Evolutionary conservation across 2,888 invertebrate genomes (phyloP).

Genomic region (Tethea ocularis): DNA sequence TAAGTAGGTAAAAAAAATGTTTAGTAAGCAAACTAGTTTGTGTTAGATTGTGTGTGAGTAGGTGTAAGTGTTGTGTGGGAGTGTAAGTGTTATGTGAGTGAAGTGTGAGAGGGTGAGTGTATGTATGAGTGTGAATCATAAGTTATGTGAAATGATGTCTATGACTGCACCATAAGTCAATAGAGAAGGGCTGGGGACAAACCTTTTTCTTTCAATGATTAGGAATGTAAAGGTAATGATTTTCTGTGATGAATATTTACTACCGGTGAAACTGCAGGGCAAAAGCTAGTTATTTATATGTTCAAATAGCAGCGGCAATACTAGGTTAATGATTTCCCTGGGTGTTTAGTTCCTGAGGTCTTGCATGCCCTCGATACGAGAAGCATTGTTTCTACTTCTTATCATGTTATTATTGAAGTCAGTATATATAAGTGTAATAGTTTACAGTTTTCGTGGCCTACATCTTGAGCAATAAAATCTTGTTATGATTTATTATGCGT

Average conservation of each 20-base stretch:
- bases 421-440: constrained; percentile 53
- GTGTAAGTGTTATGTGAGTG: no score
- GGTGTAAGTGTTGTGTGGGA: no score
- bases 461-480: constrained; percentile 54
- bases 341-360: constrained; percentile 52
- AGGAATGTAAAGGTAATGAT: not conserved
- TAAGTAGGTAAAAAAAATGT: no score
- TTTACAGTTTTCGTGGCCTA: constrained; percentile 65
- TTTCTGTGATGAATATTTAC: not conserved
- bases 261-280: not conserved
- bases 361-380: constrained; percentile 56
- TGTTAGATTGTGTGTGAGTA: no score
- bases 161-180: no score
- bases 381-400: constrained; percentile 62
- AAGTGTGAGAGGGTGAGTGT: no score
- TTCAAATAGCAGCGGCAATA: constrained; percentile 33
- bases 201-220: no score
- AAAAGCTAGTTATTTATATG: not conserved
- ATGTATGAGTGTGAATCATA: no score
- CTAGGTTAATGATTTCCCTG: constrained; percentile 68
- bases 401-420: constrained; percentile 60
- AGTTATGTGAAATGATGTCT: no score
- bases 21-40: no score
- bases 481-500: constrained; percentile 23
- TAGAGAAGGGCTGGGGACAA: no score